Percentiles rank a stretch among this genome's conserved stretches.
phyloP scores from a whole-genome alignment of 2,113 vertebrate species.

The Forbesichthys papilliferus region DNA sequence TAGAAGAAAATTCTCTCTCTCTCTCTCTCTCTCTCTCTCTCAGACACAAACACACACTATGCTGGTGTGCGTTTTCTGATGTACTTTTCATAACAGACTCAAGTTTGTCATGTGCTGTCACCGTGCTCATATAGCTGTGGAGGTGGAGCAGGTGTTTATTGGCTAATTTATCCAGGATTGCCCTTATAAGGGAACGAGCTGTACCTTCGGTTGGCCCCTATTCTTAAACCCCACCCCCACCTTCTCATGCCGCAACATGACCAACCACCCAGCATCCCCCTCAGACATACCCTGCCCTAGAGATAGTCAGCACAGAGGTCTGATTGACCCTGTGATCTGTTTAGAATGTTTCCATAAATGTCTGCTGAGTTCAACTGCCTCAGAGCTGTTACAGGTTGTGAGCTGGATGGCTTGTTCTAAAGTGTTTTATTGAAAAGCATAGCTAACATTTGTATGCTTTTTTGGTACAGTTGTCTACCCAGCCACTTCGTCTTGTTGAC shows the following conservation, averaged over 20 bases:
- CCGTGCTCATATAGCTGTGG: conserved; percentile 17
- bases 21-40: not conserved
- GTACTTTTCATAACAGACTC: not conserved
- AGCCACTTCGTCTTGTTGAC: too few species aligned
- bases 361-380: not conserved
- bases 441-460: too few species aligned
- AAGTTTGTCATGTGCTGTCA: not conserved
- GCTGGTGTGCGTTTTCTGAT: not conserved
- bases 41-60: not conserved
- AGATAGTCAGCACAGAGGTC: conserved; percentile 51
- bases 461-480: too few species aligned
- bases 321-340: not conserved
- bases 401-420: too few species aligned
- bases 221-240: conserved; percentile 36
- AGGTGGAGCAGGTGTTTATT: conserved; percentile 60
- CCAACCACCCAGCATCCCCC: conserved; percentile 32
- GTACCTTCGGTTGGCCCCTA: conserved; percentile 43
- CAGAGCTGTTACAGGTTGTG: not conserved
- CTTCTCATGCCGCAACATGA: conserved; percentile 37
- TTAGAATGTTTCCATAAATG: conserved; percentile 4
- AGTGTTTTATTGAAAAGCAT: too few species aligned
- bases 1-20: not conserved
- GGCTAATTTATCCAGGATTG: conserved; percentile 49
- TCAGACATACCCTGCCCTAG: conserved; percentile 46
- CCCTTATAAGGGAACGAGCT: conserved; percentile 66